Evolutionary conservation across 1,140 invertebrate genomes (phyloP), one percentile per base, ranked within the genome.

Genomic region (Trichogramma pretiosum): DNA sequence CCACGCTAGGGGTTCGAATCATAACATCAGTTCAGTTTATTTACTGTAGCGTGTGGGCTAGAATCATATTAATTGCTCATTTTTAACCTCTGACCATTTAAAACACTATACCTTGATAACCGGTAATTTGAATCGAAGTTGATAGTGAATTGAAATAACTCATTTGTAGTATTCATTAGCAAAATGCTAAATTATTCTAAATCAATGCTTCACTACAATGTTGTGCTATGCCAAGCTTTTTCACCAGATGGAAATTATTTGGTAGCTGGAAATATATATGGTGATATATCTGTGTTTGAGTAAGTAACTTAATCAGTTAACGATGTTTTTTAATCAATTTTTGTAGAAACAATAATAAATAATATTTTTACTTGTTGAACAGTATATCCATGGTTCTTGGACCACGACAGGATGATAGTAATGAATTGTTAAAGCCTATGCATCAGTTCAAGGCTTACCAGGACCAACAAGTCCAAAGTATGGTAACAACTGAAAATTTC

Each of bases 181-280:
- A 56, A 54, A 21, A 59, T 59, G 56, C 40, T 36, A 19, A 52
- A 58, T 41, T 43, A 50, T 54, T 44, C 46, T 26, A 54, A 59
- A 41, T 54, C 72, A n/a, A 82, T 81, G 62, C 65, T 73, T 21
- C 74, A 76, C 52, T 89, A 92, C 57, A 90, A 85, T 36, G 87
- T 85, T 35, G 76, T 91, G 21, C 74, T 88, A 52, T 77, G 79
- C 35, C 87, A 90, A 70, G 75, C 80, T 3, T 85, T 88, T 70
- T 92, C 89, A 7, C 80, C 82, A 0, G 88, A 86, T 65, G 86
- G 88, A 11, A 82, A 83, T 64, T 88, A 81, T 72, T 75, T 94
- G 23, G 72, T 86, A 43, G 82, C 83, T 48, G 87, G 85, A 13
- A 90, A 88, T 72, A 83, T 85, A 57, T 91, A 88, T 67, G 88